Percentiles rank a stretch among this genome's conserved stretches.
phyloP scores from a whole-genome alignment of 2,113 vertebrate genomes.

The Egretta garzetta region DNA sequence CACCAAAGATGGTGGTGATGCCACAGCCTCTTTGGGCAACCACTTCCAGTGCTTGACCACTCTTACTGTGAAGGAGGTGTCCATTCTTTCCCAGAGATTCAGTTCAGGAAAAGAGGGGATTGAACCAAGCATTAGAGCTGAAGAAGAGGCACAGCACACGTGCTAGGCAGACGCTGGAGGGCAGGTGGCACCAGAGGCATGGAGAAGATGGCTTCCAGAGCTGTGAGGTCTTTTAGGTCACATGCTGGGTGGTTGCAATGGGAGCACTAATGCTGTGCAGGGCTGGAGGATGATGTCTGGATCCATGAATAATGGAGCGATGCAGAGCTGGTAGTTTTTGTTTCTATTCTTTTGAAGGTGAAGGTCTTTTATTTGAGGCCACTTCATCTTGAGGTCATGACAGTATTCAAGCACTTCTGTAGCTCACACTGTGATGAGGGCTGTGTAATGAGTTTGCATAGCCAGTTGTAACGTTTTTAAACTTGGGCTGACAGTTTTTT shows the following conservation, averaged over 20 bases:
- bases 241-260: not conserved
- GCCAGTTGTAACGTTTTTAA: not conserved
- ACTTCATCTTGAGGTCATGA: not conserved
- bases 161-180: not conserved
- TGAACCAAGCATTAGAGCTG: rapidly evolving
- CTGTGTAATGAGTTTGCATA: not conserved
- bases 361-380: not conserved
- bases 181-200: not conserved
- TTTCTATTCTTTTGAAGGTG: not conserved
- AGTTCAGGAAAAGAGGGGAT: not conserved
- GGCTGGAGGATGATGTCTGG: not conserved
- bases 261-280: not conserved
- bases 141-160: rapidly evolving
- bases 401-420: not conserved
- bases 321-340: not conserved
- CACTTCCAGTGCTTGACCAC: not conserved
- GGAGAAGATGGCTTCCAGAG: not conserved
- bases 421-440: not conserved
- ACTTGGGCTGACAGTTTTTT: not conserved
- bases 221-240: not conserved
- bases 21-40: not conserved
- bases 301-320: not conserved
- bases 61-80: not conserved
- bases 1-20: not conserved
- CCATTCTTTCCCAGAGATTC: not conserved